Evolutionary conservation across 2,888 invertebrate species (phyloP), one percentile per base, ranked within the genome.

Genomic region (Amblyjoppa fuscipennis): DNA sequence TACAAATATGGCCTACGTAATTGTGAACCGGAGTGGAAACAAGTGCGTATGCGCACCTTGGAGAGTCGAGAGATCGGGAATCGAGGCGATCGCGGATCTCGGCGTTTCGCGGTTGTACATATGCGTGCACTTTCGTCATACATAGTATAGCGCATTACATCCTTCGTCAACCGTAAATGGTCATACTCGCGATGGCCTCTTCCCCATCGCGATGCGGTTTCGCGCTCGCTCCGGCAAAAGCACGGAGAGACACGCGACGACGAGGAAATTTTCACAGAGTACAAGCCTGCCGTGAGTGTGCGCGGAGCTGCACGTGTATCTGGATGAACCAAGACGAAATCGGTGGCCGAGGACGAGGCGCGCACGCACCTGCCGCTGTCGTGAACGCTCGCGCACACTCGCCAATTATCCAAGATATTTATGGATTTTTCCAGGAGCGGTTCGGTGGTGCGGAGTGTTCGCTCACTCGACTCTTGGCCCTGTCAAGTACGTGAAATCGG

Each of bases 401-500:
- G 86, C 88, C 89, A 90, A 90, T 90, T 90, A 89, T 85, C 83
- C 81, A 61, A 66, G 86, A 89, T 88, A 89, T 90, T 90, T 90
- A 90, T 89, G 88, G 88, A 89, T 88, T 90, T 90, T 91, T 90
- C 89, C 85, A 84, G 83, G 87, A 88, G 87, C 87, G 84, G 71
- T 83, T 81, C 73, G 51, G 34, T 53, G 64, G 28, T 41, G 31
- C 59, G 34, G 68, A 41, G 68, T 59, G 68, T 68, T 53, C 53
- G 20, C 25, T 59, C 13, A 68, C 45, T 70, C 16, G 41, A 45
- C 53, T 6, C 45, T 45, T 45, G 13, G 45, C 41, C 45, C 68
- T 56, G 80, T 59, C 80, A 34, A 81, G 25, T 59, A 73, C 53
- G 61, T n/a, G 45, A 70, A 66, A 66, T 7, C 38, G 53, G 34